phyloP scores from a whole-genome alignment of 64 coral and sea anemone genomes.

The Exaiptasia diaphana region DNA sequence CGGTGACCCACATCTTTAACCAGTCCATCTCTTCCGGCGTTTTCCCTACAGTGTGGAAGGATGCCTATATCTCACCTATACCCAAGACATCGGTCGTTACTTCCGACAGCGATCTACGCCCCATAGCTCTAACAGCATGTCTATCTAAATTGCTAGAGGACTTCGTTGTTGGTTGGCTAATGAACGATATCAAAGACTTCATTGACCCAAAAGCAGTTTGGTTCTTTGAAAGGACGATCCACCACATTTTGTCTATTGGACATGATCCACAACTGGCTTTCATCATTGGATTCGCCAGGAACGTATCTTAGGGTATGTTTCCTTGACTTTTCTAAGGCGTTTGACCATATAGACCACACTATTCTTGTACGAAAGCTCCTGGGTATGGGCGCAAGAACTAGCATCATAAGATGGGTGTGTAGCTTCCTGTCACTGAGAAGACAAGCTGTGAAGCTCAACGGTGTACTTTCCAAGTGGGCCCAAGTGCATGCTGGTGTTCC shows the following conservation, averaged over 20 bases:
- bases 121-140: constrained; percentile 10
- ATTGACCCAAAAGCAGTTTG: constrained; percentile 10
- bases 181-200: neutral
- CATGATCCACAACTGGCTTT: constrained; percentile 29
- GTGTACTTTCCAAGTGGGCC: neutral
- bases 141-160: constrained; percentile 47
- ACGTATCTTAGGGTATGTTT: constrained; percentile 10
- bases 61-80: neutral
- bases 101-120: constrained; percentile 8
- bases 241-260: constrained; percentile 13
- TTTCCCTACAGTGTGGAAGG: neutral
- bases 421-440: neutral
- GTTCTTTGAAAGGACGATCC: constrained; percentile 9
- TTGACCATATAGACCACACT: neutral
- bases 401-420: neutral
- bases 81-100: neutral
- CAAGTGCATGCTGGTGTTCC: neutral
- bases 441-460: neutral
- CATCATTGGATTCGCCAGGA: neutral
- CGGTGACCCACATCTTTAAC: constrained; percentile 17
- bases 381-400: neutral
- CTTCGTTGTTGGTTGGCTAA: constrained; percentile 27
- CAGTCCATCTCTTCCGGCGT: neutral
- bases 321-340: neutral
- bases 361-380: neutral